Percentiles rank a stretch among this genome's conserved stretches.
These are phyloP conservation scores for Meloe dianella DNA, from an alignment of 2,888 invertebrate genomes.

Conservation along the genomic window DNA sequence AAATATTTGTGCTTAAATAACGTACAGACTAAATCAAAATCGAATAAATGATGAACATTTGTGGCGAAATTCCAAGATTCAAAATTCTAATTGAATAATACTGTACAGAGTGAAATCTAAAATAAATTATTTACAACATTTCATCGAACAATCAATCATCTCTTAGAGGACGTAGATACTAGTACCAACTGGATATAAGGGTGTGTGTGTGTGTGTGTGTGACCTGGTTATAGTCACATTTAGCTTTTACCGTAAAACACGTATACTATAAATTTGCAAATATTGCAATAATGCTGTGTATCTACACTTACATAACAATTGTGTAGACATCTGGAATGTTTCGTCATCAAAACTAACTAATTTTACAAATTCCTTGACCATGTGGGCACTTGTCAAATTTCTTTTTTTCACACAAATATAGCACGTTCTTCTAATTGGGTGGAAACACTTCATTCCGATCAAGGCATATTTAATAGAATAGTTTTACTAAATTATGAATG, in stretches of 20 bases:
- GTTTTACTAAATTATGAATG: constrained; percentile 27
- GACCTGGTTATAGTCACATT: constrained; percentile 1
- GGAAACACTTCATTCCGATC: constrained; percentile 22
- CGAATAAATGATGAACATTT: neutral
- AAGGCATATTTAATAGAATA: constrained; percentile 30
- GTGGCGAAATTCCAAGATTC: constrained; percentile 12
- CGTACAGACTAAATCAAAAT: neutral
- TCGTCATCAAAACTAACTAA: neutral
- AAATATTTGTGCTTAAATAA: neutral
- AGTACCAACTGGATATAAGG: neutral
- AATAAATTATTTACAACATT: constrained; percentile 39
- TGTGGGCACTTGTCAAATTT: neutral
- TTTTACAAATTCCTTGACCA: constrained; percentile 1
- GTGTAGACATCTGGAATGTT: constrained; percentile 25
- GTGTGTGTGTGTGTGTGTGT: too few relatives aligned
- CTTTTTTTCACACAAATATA: neutral
- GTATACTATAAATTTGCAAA: constrained; percentile 35
- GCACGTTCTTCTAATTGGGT: constrained; percentile 6
- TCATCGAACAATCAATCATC: constrained; percentile 37
- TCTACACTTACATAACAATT: constrained; percentile 17
- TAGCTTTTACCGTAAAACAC: constrained; percentile 28
- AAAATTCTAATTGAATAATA: constrained; percentile 21
- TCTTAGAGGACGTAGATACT: neutral
- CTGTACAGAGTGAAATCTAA: constrained; percentile 28
- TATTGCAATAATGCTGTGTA: constrained; percentile 32